Evolutionary conservation across 2,888 invertebrate genomes (phyloP).

Genomic region (Pyrrhosoma nymphula): DNA sequence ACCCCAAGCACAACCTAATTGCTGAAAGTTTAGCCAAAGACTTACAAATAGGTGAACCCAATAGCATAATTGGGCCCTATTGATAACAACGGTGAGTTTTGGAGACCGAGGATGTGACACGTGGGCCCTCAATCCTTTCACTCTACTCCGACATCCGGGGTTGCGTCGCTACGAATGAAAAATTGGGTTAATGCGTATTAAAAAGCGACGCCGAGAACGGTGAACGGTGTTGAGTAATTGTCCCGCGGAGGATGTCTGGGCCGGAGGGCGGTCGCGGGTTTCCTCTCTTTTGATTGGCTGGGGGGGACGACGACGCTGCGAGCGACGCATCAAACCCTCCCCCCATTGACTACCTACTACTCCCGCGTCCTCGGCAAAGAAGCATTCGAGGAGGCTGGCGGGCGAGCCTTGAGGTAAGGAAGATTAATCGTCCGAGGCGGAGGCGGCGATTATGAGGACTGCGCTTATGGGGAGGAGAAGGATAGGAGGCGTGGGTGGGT

Average conservation of each 20-base stretch:
- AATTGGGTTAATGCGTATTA: neutral
- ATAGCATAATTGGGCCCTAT: too few relatives aligned
- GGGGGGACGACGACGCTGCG: neutral
- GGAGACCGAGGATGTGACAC: too few relatives aligned
- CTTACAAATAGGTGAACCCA: too few relatives aligned
- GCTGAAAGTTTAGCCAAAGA: too few relatives aligned
- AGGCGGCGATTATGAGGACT: slow-evolving; percentile 32
- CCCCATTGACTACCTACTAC: neutral
- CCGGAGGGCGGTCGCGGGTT: neutral
- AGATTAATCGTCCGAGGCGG: slow-evolving; percentile 48
- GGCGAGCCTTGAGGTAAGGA: slow-evolving; percentile 54
- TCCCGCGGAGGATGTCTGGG: neutral
- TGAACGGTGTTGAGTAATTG: neutral
- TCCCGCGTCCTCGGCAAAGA: neutral
- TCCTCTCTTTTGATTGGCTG: slow-evolving; percentile 48
- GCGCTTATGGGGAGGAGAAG: neutral
- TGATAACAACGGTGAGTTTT: too few relatives aligned
- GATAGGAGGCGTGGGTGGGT: neutral
- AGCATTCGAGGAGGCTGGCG: slow-evolving; percentile 4
- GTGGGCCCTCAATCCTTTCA: too few relatives aligned
- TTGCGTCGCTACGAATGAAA: neutral
- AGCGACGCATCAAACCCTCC: neutral
- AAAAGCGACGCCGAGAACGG: neutral
- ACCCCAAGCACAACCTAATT: too few relatives aligned
- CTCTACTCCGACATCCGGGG: too few relatives aligned